phyloP scores from a whole-genome alignment of 2,113 vertebrate species.

The Pseudorasbora parva region DNA sequence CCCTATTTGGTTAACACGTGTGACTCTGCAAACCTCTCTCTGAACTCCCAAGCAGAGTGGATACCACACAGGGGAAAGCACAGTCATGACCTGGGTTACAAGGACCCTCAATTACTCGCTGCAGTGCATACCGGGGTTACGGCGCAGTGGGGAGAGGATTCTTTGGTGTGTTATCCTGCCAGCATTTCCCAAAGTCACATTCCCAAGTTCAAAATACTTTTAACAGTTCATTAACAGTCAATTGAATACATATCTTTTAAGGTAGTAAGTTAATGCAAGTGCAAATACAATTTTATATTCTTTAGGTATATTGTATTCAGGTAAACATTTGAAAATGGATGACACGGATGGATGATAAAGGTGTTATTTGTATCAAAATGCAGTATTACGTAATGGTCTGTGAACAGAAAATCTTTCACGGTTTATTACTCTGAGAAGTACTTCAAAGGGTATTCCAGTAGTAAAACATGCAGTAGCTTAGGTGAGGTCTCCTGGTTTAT shows the following conservation, averaged over 20 bases:
- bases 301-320: neutral
- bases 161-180: conserved; percentile 16
- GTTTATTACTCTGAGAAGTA: conserved; percentile 5
- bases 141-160: conserved; percentile 30
- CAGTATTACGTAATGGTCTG: neutral
- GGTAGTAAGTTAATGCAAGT: neutral
- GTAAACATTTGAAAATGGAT: neutral
- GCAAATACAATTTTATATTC: neutral
- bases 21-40: conserved; percentile 41
- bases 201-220: conserved; percentile 15
- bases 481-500: neutral
- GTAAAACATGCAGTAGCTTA: neutral
- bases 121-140: conserved; percentile 42
- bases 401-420: too few species aligned
- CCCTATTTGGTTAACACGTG: conserved; percentile 17
- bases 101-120: conserved; percentile 38
- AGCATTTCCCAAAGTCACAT: conserved; percentile 30
- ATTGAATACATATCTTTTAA: neutral
- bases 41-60: conserved; percentile 35
- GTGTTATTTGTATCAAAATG: neutral
- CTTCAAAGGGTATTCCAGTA: conserved; percentile 5
- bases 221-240: neutral
- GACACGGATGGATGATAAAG: too few species aligned
- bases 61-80: conserved; percentile 24
- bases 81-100: conserved; percentile 47